phyloP scores from a whole-genome alignment of 2,888 invertebrate genomes.

The Eledona agricola region DNA sequence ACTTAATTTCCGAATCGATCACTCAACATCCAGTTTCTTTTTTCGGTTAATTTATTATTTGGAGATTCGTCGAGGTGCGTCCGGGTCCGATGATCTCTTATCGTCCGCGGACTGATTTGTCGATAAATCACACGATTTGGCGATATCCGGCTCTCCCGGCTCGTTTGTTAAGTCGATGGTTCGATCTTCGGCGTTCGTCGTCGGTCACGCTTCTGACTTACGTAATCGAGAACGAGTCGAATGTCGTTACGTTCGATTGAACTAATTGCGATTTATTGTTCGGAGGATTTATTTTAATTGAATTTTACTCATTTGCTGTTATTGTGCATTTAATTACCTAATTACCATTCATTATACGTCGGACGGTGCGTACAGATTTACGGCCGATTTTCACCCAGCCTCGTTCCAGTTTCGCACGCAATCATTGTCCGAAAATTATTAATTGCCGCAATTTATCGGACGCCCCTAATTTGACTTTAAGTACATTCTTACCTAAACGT shows the following conservation, averaged over 20 bases:
- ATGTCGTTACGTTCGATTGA: conserved; percentile 51
- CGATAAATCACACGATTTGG: neutral
- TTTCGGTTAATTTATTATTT: conserved; percentile 45
- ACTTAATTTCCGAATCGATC: conserved; percentile 32
- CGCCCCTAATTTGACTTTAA: conserved; percentile 35
- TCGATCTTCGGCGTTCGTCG: conserved; percentile 31
- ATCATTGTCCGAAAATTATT: conserved; percentile 24
- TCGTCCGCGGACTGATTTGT: conserved; percentile 5
- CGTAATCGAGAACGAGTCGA: conserved; percentile 49
- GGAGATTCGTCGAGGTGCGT: conserved; percentile 22
- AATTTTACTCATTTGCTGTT: conserved; percentile 53
- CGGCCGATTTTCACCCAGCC: conserved; percentile 25
- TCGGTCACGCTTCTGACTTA: conserved; percentile 51
- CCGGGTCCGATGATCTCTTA: neutral
- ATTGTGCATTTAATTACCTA: conserved; percentile 44
- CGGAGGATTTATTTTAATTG: conserved; percentile 56
- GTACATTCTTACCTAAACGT: conserved; percentile 29
- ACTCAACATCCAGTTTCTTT: conserved; percentile 42
- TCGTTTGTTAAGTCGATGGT: conserved; percentile 16
- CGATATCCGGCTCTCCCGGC: conserved; percentile 8
- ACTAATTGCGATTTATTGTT: conserved; percentile 59
- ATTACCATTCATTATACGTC: conserved; percentile 43
- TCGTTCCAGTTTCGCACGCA: conserved; percentile 29
- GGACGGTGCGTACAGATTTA: conserved; percentile 26
- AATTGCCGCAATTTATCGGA: conserved; percentile 33